Evolutionary conservation across 2,797 vertebrate species (phyloP), one percentile per base, ranked within the genome.

Genomic region (Parauchenoglanis ngamensis): DNA sequence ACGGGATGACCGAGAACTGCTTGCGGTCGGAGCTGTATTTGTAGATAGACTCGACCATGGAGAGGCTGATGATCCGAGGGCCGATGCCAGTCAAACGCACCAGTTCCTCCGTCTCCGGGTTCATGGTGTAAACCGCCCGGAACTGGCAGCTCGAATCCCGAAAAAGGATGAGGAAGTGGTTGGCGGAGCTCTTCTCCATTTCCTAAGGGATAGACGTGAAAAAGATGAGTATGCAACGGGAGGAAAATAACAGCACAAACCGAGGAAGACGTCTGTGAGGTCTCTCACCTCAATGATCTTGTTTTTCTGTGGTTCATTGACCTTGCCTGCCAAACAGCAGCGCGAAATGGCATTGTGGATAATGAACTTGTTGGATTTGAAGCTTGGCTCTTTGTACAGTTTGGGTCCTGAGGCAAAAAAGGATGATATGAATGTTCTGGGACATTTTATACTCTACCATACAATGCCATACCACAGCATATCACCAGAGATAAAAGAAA

Each of bases 21-120:
- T 98, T 98, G 93, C 97, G 97, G 92, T 98, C 98, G 0, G 98
- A 98, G 93, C 96, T 98, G 94, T 98, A 98, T 92, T 98, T 98
- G 93, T 97, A 98, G 94, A 98, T 97, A 65, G 96, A 96, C 89
- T 98, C 97, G 0, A 98, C 96, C 96, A 98, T 97, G 87, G 95
- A 92, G 0, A 94, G 93, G 2, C 90, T 89, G 90, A 98, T 96
- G 0, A 95, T 72, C 0, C 97, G 96, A 0, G 98, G 98, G 4
- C 98, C 98, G 0, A 96, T 95, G 78, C 98, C 98, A 0, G 97
- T 96, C 90, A 98, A 94, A 40, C 97, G 95, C 0, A 93, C 92
- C 94, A 98, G 96, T 91, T 98, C 97, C 88, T 97, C 97, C 0
- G 96, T 97, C 93, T 98, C 98, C 1, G 95, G 95, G 0, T 96